Conservation (phyloP, 1,140 invertebrate genomes). For the Drosophila bifasciata region DNA sequence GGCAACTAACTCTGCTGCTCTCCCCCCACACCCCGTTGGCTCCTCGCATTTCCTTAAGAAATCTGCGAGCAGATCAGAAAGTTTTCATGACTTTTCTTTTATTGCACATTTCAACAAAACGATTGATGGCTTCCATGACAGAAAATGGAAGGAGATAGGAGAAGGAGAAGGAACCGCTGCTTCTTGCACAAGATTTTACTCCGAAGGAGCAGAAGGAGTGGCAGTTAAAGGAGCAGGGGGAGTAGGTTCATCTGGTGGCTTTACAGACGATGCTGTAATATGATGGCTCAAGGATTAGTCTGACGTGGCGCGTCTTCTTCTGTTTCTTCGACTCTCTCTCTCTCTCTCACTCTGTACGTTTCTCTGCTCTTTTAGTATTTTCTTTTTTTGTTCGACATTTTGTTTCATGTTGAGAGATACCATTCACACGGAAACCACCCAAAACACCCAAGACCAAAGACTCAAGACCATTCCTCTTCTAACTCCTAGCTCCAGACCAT, state of each 20-base stretch:
- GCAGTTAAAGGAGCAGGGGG: constrained; percentile 17
- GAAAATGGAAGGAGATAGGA: constrained; percentile 30
- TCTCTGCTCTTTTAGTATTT: constrained; percentile 34
- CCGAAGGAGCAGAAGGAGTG: background rate
- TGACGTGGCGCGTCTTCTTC: constrained; percentile 60
- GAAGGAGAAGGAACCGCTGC: background rate
- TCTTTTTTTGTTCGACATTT: constrained; percentile 69
- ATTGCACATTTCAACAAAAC: constrained; percentile 84
- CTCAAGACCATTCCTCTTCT: too few species aligned
- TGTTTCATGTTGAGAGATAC: constrained; percentile 63
- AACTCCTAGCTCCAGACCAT: too few species aligned
- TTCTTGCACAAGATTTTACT: constrained; percentile 58
- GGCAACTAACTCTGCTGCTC: constrained; percentile 54
- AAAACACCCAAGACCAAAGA: too few species aligned
- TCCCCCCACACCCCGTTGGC: too few species aligned
- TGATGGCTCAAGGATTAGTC: constrained; percentile 79
- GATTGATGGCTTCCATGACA: constrained; percentile 84
- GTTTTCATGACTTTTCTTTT: constrained; percentile 84
- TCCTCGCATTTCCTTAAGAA: constrained; percentile 38
- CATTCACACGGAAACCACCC: constrained; percentile 8
- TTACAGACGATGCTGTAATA: constrained; percentile 65
- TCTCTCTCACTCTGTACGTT: too few species aligned
- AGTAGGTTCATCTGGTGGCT: constrained; percentile 31
- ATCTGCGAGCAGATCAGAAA: constrained; percentile 80
- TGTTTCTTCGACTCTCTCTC: too few species aligned